Evolutionary conservation across 1,140 invertebrate genomes (phyloP).

Genomic region (Neomicropteryx cornuta): DNA sequence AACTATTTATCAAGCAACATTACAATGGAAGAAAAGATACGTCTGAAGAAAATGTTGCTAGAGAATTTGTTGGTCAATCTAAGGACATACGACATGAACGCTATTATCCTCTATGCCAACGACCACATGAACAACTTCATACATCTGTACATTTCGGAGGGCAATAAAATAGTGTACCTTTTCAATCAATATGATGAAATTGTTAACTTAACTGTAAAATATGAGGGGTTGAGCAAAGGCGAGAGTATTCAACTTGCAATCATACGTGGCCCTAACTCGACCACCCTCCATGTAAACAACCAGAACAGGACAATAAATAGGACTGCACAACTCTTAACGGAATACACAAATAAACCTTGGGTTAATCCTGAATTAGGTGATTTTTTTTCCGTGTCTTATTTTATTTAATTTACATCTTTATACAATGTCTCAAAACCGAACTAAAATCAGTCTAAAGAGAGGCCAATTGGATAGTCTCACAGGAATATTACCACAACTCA

Average conservation of each 20-base stretch:
- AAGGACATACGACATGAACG: constrained; percentile 71
- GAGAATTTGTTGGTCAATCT: constrained; percentile 78
- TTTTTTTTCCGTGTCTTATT: constrained; percentile 10
- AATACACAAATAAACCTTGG: constrained; percentile 76
- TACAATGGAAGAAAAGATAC: constrained; percentile 47
- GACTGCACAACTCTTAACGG: constrained; percentile 56
- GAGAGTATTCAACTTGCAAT: constrained; percentile 79
- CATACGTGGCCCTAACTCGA: constrained; percentile 56
- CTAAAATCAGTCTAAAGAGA: neutral
- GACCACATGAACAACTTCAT: constrained; percentile 92
- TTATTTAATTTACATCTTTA: neutral
- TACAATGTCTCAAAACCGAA: neutral
- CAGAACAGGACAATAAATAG: constrained; percentile 58
- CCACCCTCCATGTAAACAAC: constrained; percentile 75
- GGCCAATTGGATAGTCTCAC: neutral
- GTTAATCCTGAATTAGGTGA: constrained; percentile 66
- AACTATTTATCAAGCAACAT: constrained; percentile 57
- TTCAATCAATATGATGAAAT: constrained; percentile 76
- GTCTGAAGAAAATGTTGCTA: constrained; percentile 60
- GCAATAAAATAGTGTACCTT: constrained; percentile 63
- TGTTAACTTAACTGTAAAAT: constrained; percentile 62
- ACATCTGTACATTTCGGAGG: constrained; percentile 73
- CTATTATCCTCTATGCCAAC: constrained; percentile 80
- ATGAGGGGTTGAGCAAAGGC: constrained; percentile 63
- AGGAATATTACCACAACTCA: too few relatives aligned